Percentiles rank a stretch among this genome's conserved stretches.
These are phyloP conservation scores for Caretta caretta DNA, from an alignment of 2,113 vertebrate genomes.

Conservation along the genomic window DNA sequence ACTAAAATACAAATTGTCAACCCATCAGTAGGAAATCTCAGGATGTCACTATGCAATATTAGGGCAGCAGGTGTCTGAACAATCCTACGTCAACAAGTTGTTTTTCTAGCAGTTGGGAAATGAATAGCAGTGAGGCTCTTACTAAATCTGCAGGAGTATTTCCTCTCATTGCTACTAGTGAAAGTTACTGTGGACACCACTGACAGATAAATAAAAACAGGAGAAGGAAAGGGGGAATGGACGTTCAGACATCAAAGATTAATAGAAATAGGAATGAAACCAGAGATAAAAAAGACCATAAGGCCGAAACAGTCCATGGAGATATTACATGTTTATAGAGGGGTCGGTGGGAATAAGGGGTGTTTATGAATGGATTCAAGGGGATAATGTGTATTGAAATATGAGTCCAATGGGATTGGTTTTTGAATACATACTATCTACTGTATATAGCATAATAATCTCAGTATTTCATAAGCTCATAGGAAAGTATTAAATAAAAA, in stretches of 20 bases:
- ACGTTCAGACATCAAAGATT: constrained; percentile 44
- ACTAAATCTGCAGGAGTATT: rapidly evolving
- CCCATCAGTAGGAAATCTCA: not conserved
- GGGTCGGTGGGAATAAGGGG: constrained; percentile 59
- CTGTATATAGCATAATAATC: constrained; percentile 72
- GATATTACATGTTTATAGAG: constrained; percentile 56
- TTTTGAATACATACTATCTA: constrained; percentile 71
- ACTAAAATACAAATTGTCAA: not conserved
- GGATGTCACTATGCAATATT: rapidly evolving
- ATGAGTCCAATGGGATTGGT: constrained; percentile 57
- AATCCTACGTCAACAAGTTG: rapidly evolving
- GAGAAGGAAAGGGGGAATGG: not conserved
- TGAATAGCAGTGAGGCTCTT: rapidly evolving
- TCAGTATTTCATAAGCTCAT: constrained; percentile 75
- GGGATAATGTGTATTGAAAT: constrained; percentile 73
- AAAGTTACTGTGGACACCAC: not conserved
- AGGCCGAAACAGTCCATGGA: constrained; percentile 46
- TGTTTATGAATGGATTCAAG: constrained; percentile 75
- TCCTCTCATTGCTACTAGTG: not conserved
- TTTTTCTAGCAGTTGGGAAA: not conserved
- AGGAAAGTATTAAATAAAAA: constrained; percentile 81
- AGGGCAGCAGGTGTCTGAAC: constrained; percentile 1
- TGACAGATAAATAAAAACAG: rapidly evolving
- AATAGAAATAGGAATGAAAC: constrained; percentile 31
- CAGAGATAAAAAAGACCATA: constrained; percentile 62